Base-by-base conservation (phyloP, 2,888 invertebrate species). In the Platycheirus rosarum region DNA sequence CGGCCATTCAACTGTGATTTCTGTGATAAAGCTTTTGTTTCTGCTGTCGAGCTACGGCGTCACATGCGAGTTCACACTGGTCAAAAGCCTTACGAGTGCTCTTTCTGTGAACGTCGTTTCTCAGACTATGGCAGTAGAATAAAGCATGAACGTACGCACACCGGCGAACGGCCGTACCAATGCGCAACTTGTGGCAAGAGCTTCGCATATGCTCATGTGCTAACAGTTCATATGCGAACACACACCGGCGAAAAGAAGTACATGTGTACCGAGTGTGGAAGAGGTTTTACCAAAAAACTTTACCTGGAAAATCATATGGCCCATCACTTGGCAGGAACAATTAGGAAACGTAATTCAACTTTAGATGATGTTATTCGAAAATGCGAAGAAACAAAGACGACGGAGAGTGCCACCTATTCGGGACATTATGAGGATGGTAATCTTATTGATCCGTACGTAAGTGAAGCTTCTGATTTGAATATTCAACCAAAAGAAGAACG, bases 61-160 rank as follows among this genome's bases (percentile, higher is more conserved):
- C 91, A 91, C 49, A 91, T 91, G 89, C 87, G 91, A 1, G 90
- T 90, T 0, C 91, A 91, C 18, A 91, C 90, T 2, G 91, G 91
- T 0, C 88, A 89, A 18, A 90, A 91, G 82, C 91, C 91, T 0
- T 91, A 91, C 60, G 86, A 87, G 13, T 91, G 91, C 26, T 86
- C 86, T 14, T 90, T 87, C 68, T 91, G 91, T 53, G 89, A 89
- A 8, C 87, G 91, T 0, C 87, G 89, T 0, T 91, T 91, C 76
- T 91, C 91, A 1, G 91, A 91, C 75, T 91, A 89, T 79, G 91
- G 91, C 1, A 90, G 90, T 73, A 88, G 91, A 53, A 90, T 90
- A 35, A 91, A 91, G 77, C 91, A 91, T 57, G 91, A 91, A 71
- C 87, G 91, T 13, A 90, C 90, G 0, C 90, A 90, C 51, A 90